A percentile compares a stretch with the other conserved stretches of the same genome.
Conservation (phyloP, 2,888 invertebrate genomes). For the Candidula unifasciata region DNA sequence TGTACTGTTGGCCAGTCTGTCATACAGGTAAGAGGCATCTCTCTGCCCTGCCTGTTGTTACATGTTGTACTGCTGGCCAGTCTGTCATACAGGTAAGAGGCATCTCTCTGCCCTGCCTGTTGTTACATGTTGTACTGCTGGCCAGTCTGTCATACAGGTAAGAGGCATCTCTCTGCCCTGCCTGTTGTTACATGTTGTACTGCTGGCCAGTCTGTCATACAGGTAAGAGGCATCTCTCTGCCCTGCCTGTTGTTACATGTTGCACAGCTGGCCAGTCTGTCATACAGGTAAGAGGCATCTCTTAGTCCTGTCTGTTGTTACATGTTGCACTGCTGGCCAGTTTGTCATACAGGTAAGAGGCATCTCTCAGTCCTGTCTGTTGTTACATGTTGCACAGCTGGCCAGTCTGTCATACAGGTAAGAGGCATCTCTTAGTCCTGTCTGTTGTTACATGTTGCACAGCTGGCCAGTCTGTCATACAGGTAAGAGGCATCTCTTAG, state of each 20-base stretch:
- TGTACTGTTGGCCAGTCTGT: conserved; percentile 12
- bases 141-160: conserved; percentile 33
- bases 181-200: not conserved
- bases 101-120: not conserved
- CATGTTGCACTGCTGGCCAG: not conserved
- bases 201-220: conserved; percentile 16
- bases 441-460: no score
- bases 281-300: not conserved
- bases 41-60: conserved; percentile 33
- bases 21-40: not conserved
- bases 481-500: no score
- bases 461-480: not conserved
- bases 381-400: no score
- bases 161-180: not conserved
- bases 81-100: conserved; percentile 26
- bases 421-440: no score
- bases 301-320: not conserved
- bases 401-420: not conserved
- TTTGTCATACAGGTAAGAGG: not conserved
- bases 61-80: conserved; percentile 15
- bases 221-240: not conserved
- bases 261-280: not conserved
- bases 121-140: not conserved
- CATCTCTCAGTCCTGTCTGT: no score
- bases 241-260: not conserved